phyloP scores from a whole-genome alignment of 2,888 invertebrate species.

The Pseudococcus viburni region DNA sequence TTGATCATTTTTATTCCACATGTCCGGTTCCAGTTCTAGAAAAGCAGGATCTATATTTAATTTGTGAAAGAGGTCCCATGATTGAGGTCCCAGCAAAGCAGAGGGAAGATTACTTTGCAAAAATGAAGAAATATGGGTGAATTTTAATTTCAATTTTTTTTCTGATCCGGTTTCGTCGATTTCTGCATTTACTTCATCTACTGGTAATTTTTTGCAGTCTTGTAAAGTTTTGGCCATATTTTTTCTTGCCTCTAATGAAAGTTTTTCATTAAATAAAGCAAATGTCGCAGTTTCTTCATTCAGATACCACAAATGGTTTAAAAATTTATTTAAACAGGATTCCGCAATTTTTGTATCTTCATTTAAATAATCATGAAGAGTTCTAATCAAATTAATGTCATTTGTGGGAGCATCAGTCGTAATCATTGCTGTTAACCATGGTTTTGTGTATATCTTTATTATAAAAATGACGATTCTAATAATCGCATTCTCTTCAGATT shows the following conservation, averaged over 20 bases:
- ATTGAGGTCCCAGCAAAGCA: background rate
- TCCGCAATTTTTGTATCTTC: slow-evolving; percentile 63
- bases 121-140: background rate
- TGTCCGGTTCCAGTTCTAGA: background rate
- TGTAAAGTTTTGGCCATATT: background rate
- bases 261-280: slow-evolving; percentile 68
- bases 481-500: slow-evolving; percentile 67
- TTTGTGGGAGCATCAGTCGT: slow-evolving; percentile 64
- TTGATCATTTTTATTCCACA: background rate
- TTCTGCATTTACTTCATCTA: background rate
- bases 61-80: background rate
- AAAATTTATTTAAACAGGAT: slow-evolving; percentile 66
- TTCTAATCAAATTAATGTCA: slow-evolving; percentile 65
- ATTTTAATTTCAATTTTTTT: background rate
- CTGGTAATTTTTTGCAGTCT: too few species aligned
- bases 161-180: background rate
- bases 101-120: background rate
- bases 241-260: slow-evolving; percentile 17
- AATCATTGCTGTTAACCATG: slow-evolving; percentile 66
- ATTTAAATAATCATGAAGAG: slow-evolving; percentile 44
- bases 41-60: background rate
- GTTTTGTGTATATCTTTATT: slow-evolving; percentile 64
- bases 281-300: slow-evolving; percentile 67
- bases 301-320: slow-evolving; percentile 68
- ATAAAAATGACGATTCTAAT: slow-evolving; percentile 66